Conservation (phyloP, 2,113 vertebrate genomes). For the Turdus rufiventris region DNA sequence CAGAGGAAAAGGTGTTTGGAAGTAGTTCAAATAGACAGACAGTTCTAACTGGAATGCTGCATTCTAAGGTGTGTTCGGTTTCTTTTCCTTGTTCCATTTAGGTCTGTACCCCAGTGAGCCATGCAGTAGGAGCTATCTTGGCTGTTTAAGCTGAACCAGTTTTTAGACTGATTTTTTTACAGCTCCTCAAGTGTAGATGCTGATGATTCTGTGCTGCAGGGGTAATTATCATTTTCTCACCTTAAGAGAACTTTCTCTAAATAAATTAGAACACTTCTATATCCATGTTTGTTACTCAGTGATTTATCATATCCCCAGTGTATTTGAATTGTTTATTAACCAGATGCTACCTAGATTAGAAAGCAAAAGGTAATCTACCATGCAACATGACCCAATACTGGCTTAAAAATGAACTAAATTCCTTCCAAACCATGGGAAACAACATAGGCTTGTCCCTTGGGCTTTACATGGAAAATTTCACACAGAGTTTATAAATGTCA, state of each 20-base stretch:
- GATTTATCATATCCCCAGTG: conserved; percentile 7
- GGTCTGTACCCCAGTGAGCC: not conserved
- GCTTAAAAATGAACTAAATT: conserved; percentile 38
- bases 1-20: not conserved
- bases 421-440: not conserved
- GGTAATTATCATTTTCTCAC: conserved; percentile 36
- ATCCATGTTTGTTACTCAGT: not conserved
- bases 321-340: conserved; percentile 48
- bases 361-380: conserved; percentile 32
- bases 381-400: conserved; percentile 2
- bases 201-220: not conserved
- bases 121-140: not conserved
- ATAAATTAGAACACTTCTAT: conserved; percentile 7
- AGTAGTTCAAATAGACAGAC: not conserved
- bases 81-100: not conserved
- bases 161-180: not conserved
- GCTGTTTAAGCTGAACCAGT: not conserved
- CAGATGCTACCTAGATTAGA: conserved; percentile 57
- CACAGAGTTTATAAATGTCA: not conserved
- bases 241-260: conserved; percentile 8
- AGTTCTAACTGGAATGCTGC: not conserved
- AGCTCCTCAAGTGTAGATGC: not conserved
- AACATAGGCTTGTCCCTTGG: not conserved
- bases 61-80: not conserved
- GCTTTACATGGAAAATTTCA: not conserved